Conservation (phyloP, 1,140 invertebrate genomes). For the Atta colombica region DNA sequence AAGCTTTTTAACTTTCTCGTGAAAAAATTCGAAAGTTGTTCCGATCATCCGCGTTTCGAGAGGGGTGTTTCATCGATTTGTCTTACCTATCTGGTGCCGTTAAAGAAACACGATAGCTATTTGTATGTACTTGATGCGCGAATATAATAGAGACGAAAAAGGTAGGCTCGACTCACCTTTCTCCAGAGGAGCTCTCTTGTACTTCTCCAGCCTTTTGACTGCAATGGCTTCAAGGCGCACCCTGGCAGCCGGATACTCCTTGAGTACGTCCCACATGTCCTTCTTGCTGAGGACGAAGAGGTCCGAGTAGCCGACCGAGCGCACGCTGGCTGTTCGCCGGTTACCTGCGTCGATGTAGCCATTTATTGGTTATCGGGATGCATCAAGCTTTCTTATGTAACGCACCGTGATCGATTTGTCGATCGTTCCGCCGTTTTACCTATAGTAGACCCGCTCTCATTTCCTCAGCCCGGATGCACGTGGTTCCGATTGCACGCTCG, state of each 20-base stretch:
- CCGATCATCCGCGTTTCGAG: neutral
- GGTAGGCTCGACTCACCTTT: slow-evolving; percentile 90
- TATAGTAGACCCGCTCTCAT: neutral
- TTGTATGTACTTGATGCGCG: slow-evolving; percentile 28
- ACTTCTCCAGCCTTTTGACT: slow-evolving; percentile 98
- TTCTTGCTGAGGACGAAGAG: slow-evolving; percentile 99
- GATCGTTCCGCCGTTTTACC: slow-evolving; percentile 44
- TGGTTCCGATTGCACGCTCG: neutral
- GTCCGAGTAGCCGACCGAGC: slow-evolving; percentile 99
- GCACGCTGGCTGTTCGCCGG: slow-evolving; percentile 97
- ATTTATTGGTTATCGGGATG: slow-evolving; percentile 85
- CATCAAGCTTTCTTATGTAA: slow-evolving; percentile 77
- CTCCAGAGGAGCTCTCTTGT: slow-evolving; percentile 96
- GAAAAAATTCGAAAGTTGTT: slow-evolving; percentile 9
- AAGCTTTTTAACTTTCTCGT: neutral
- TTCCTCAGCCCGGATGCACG: neutral
- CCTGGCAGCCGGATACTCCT: slow-evolving; percentile 98
- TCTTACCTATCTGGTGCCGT: neutral
- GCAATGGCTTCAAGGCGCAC: slow-evolving; percentile 99
- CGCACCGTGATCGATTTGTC: slow-evolving; percentile 53
- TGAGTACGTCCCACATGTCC: slow-evolving; percentile 99
- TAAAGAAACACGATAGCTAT: slow-evolving; percentile 38
- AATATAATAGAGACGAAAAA: neutral
- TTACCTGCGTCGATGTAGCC: slow-evolving; percentile 92
- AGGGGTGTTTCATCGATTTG: neutral